Conservation (phyloP, 1,140 invertebrate species). For the Lepidostoma basale region DNA sequence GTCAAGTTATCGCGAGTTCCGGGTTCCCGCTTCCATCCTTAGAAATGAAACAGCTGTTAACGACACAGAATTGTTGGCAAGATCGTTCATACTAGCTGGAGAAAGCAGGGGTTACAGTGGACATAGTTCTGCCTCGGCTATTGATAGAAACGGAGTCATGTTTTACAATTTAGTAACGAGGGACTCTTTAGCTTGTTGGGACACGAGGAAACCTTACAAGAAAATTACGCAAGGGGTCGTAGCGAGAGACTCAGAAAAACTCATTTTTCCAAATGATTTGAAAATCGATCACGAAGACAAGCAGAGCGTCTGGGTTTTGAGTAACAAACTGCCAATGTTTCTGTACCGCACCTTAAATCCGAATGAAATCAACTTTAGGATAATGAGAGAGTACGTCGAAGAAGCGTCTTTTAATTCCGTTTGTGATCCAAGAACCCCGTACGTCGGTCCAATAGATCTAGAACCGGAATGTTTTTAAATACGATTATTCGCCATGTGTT, state of each 20-base stretch:
- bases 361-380: slow-evolving; percentile 73
- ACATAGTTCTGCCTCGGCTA: slow-evolving; percentile 74
- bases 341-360: slow-evolving; percentile 70
- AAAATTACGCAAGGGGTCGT: slow-evolving; percentile 68
- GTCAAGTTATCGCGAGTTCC: slow-evolving; percentile 79
- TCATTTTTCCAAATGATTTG: slow-evolving; percentile 81
- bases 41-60: slow-evolving; percentile 63
- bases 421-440: slow-evolving; percentile 65
- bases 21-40: slow-evolving; percentile 69
- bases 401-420: slow-evolving; percentile 69
- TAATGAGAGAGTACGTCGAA: slow-evolving; percentile 67
- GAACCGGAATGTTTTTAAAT: slow-evolving; percentile 37
- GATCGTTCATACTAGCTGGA: slow-evolving; percentile 69
- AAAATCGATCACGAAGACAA: slow-evolving; percentile 71
- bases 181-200: slow-evolving; percentile 80
- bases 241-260: slow-evolving; percentile 62
- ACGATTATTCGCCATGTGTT: not conserved
- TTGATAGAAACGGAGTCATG: slow-evolving; percentile 74
- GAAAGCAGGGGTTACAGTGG: slow-evolving; percentile 66
- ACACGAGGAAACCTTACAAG: slow-evolving; percentile 72
- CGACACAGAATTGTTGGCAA: slow-evolving; percentile 55
- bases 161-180: slow-evolving; percentile 78
- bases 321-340: slow-evolving; percentile 75
- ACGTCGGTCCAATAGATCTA: slow-evolving; percentile 6
- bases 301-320: slow-evolving; percentile 76